Evolutionary conservation across 2,888 invertebrate genomes (phyloP).

Genomic region (Ischnus inquisitorius): DNA sequence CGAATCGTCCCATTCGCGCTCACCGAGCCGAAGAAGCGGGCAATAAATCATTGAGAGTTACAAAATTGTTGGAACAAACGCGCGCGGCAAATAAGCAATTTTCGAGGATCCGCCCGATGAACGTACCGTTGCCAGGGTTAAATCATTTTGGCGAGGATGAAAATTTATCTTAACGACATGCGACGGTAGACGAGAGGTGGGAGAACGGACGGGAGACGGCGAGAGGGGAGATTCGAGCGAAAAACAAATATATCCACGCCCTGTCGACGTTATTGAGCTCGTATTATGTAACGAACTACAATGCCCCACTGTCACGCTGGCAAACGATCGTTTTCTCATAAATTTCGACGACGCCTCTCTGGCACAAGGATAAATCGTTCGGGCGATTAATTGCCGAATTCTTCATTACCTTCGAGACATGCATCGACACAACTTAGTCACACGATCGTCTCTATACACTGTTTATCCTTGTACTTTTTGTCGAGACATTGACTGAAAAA

Average conservation of each 20-base stretch:
- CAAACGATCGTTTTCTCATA: conserved; percentile 33
- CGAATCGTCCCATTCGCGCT: not conserved
- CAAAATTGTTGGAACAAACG: conserved; percentile 56
- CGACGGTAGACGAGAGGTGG: not conserved
- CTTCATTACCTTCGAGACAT: conserved; percentile 22
- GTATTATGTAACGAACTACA: conserved; percentile 29
- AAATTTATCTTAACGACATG: not conserved
- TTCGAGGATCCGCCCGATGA: conserved; percentile 19
- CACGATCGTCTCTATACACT: not conserved
- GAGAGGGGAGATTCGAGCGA: conserved; percentile 2
- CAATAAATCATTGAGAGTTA: conserved; percentile 31
- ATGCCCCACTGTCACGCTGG: conserved; percentile 5
- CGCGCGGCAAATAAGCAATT: not conserved
- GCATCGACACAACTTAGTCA: not conserved
- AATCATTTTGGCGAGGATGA: conserved; percentile 49
- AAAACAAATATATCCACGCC: conserved; percentile 39
- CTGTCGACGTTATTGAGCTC: not conserved
- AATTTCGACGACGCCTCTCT: conserved; percentile 33
- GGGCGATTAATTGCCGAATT: conserved; percentile 48
- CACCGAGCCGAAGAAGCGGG: not conserved
- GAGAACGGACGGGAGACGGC: no score
- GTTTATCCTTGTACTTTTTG: not conserved
- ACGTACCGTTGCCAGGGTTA: conserved; percentile 41
- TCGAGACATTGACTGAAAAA: conserved; percentile 14
- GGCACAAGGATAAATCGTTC: conserved; percentile 31